Evolutionary conservation across 1,140 invertebrate species (phyloP).

Genomic region (Drosophila bipectinata): DNA sequence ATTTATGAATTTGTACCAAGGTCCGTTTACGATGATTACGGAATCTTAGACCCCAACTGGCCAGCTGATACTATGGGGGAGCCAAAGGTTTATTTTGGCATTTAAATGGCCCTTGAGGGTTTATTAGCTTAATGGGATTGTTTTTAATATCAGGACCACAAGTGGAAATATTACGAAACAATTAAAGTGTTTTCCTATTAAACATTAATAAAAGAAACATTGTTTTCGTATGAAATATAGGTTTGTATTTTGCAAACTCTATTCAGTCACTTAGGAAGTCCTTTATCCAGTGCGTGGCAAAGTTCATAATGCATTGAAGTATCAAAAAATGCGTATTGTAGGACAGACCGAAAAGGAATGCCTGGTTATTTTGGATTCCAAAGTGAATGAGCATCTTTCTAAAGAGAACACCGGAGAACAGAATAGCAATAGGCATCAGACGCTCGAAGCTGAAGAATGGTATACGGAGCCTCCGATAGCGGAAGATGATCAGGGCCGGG

Average conservation of each 20-base stretch:
- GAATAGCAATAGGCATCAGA: conserved; percentile 9
- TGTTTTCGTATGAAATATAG: not conserved
- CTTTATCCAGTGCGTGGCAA: not conserved
- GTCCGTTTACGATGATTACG: conserved; percentile 4
- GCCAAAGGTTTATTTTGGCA: conserved; percentile 16
- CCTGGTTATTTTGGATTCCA: not conserved
- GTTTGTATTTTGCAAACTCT: not conserved
- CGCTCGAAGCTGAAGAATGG: conserved; percentile 11
- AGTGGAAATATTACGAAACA: not conserved
- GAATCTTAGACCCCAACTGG: conserved; percentile 10
- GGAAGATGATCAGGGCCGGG: conserved; percentile 11
- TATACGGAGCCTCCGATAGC: not conserved
- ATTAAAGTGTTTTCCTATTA: not conserved
- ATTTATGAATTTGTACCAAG: conserved; percentile 45
- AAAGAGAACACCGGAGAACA: conserved; percentile 14
- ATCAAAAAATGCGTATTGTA: conserved; percentile 15
- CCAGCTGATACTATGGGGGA: not conserved
- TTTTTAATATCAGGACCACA: conserved; percentile 31
- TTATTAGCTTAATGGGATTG: conserved; percentile 12
- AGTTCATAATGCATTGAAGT: conserved; percentile 22
- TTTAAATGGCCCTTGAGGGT: conserved; percentile 13
- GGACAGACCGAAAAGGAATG: conserved; percentile 10
- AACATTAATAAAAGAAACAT: not conserved
- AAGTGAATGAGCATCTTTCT: not conserved
- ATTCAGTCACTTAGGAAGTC: not conserved